Evolutionary conservation across 1,140 invertebrate species (phyloP).

Genomic region (Drosophila pallidifrons): DNA sequence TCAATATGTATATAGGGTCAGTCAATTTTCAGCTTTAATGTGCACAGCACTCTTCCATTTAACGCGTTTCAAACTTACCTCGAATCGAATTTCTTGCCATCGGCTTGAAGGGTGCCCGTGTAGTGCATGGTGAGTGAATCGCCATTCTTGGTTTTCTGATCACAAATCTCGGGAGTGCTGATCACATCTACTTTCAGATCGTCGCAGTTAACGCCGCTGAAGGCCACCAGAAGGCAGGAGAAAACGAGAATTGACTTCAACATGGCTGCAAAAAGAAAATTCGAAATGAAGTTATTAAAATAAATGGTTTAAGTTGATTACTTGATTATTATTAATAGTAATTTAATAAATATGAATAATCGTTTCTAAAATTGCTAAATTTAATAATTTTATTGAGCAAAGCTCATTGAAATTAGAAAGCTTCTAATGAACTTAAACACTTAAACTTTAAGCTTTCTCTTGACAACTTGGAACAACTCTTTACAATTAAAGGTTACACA

Average conservation of each 20-base stretch:
- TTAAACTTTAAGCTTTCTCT: not conserved
- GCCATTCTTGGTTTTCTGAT: conserved; percentile 92
- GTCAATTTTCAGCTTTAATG: conserved; percentile 35
- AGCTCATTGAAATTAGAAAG: not conserved
- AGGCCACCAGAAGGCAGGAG: conserved; percentile 85
- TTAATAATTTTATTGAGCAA: too few species aligned
- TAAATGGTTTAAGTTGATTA: not conserved
- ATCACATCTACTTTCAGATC: conserved; percentile 93
- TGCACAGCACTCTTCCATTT: conserved; percentile 4
- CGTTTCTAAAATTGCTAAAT: too few species aligned
- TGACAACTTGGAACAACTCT: not conserved
- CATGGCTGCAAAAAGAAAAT: conserved; percentile 65
- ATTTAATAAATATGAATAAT: too few species aligned
- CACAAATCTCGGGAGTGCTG: conserved; percentile 92
- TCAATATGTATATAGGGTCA: conserved; percentile 12
- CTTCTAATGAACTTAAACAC: conserved; percentile 10
- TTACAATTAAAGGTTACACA: conserved; percentile 41
- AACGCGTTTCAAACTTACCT: conserved; percentile 88
- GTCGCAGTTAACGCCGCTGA: conserved; percentile 84
- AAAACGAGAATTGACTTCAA: conserved; percentile 76
- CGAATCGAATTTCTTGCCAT: conserved; percentile 97
- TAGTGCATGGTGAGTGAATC: conserved; percentile 98
- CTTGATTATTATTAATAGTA: too few species aligned
- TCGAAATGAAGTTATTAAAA: not conserved
- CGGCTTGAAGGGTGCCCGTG: conserved; percentile 91